These are phyloP conservation scores for Eupithecia abbreviata DNA, from an alignment of 2,888 invertebrate genomes.

Conservation along the genomic window DNA sequence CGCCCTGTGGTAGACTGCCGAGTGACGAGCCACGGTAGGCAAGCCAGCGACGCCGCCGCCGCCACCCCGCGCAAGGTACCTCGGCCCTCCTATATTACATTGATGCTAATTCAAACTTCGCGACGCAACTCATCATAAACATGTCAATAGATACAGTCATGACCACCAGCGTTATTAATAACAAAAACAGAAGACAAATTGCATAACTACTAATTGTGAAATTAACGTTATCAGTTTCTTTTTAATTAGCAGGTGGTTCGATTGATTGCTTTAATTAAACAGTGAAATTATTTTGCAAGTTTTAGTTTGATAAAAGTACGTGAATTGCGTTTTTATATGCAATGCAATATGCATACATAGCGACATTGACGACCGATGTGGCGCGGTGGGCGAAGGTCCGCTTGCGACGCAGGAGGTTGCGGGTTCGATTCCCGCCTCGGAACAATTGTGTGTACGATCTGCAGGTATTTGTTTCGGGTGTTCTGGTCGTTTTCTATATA, in stretches of 20 bases:
- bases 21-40: conserved; percentile 30
- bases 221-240: conserved; percentile 14
- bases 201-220: conserved; percentile 7
- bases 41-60: conserved; percentile 46
- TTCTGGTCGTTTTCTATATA: too few relatives aligned
- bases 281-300: not conserved
- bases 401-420: too few relatives aligned
- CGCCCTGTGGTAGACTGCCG: conserved; percentile 75
- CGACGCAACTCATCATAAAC: conserved; percentile 46
- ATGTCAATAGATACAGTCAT: conserved; percentile 42
- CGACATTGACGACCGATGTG: too few relatives aligned
- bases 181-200: conserved; percentile 35
- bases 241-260: conserved; percentile 8
- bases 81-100: conserved; percentile 55
- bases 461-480: too few relatives aligned
- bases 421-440: too few relatives aligned
- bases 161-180: conserved; percentile 31
- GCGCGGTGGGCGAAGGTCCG: too few relatives aligned
- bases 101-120: conserved; percentile 70
- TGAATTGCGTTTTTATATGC: not conserved
- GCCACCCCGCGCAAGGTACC: conserved; percentile 51
- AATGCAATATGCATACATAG: not conserved
- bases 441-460: too few relatives aligned
- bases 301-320: not conserved
- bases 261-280: conserved; percentile 6